A percentile compares a stretch with the other conserved stretches of the same genome.
These are phyloP conservation scores for Trichogramma evanescens DNA, from an alignment of 2,888 invertebrate genomes.

Conservation along the genomic window DNA sequence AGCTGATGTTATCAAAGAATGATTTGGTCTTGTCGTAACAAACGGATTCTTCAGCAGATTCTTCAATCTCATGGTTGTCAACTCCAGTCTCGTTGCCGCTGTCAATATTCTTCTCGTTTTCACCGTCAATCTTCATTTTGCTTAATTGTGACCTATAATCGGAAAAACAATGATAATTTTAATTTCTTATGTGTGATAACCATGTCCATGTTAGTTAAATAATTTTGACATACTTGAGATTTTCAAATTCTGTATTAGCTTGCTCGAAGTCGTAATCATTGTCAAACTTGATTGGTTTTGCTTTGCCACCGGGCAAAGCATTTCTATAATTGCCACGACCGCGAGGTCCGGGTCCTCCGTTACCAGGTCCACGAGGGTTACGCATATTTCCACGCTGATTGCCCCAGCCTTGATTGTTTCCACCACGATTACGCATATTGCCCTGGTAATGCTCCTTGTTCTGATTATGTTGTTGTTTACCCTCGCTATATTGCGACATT, in stretches of 20 bases:
- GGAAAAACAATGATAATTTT: neutral
- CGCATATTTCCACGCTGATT: constrained; percentile 23
- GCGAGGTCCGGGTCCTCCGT: constrained; percentile 39
- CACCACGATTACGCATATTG: constrained; percentile 19
- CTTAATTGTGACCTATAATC: constrained; percentile 63
- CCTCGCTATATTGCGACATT: constrained; percentile 41
- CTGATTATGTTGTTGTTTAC: constrained; percentile 25
- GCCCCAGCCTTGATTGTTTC: constrained; percentile 16
- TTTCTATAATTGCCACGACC: constrained; percentile 41
- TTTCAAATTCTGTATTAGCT: constrained; percentile 95
- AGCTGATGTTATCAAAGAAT: constrained; percentile 98
- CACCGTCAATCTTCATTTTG: constrained; percentile 69
- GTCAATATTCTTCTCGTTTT: constrained; percentile 75
- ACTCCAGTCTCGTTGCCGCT: constrained; percentile 85
- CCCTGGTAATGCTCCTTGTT: constrained; percentile 7
- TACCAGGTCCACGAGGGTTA: constrained; percentile 39
- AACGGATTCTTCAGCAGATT: constrained; percentile 60
- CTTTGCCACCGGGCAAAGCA: constrained; percentile 40
- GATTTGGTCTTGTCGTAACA: constrained; percentile 95
- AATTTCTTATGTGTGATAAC: neutral
- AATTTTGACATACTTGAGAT: constrained; percentile 55
- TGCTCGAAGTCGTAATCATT: constrained; percentile 98
- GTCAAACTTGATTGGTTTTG: constrained; percentile 75
- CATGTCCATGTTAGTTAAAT: neutral
- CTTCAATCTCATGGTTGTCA: constrained; percentile 73